Percentiles rank a stretch among this genome's conserved stretches.
These are phyloP conservation scores for Plotosus lineatus DNA, from an alignment of 2,113 vertebrate genomes.

Conservation along the genomic window DNA sequence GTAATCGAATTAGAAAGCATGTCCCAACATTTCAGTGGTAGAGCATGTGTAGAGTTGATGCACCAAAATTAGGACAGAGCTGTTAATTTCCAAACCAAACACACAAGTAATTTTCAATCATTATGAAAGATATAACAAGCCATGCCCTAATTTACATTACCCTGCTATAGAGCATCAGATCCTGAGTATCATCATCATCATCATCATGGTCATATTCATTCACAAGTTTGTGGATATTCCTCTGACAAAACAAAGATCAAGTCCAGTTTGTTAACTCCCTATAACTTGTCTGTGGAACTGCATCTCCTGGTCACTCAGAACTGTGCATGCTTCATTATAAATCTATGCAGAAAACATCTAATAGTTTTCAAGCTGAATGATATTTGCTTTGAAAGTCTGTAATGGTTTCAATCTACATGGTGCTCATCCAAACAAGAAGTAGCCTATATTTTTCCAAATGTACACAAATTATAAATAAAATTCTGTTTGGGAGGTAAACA, in stretches of 20 bases:
- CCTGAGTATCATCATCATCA: conserved; percentile 54
- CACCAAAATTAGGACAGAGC: neutral
- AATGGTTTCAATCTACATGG: neutral
- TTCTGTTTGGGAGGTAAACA: neutral
- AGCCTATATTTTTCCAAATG: neutral
- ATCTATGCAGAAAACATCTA: neutral
- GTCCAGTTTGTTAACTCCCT: neutral
- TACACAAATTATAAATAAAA: conserved; percentile 1
- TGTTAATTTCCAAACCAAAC: neutral
- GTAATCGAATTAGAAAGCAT: too few relatives aligned
- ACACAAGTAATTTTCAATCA: neutral
- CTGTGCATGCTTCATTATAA: neutral
- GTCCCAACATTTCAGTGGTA: too few relatives aligned
- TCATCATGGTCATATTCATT: conserved; percentile 49
- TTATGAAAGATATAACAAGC: neutral
- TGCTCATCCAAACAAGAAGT: neutral
- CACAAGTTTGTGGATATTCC: conserved; percentile 14
- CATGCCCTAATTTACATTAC: conserved; percentile 58
- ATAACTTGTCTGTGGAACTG: neutral
- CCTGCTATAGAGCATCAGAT: conserved; percentile 53
- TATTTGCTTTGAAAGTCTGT: neutral
- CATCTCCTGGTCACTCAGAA: neutral
- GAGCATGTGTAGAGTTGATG: neutral
- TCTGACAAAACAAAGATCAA: conserved; percentile 30
- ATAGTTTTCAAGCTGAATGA: neutral